Conservation (phyloP, 1,140 invertebrate species). For the Chironomus striatipennis region DNA sequence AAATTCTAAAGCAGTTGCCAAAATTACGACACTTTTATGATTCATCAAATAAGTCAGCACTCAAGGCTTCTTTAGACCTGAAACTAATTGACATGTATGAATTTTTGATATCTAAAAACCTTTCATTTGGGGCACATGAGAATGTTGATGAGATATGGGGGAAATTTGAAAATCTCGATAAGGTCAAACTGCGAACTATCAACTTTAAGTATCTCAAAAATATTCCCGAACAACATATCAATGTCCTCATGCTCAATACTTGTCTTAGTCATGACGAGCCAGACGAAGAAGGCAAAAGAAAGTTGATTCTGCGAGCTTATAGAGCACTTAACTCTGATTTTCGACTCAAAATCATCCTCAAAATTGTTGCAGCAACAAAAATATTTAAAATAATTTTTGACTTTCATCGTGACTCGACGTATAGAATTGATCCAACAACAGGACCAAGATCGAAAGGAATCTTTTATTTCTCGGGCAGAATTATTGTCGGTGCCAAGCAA, state of each 20-base stretch:
- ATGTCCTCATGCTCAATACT: background rate
- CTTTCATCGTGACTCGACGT: background rate
- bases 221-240: background rate
- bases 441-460: background rate
- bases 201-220: background rate
- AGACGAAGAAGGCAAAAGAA: background rate
- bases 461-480: background rate
- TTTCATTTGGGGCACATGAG: background rate
- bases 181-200: background rate
- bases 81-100: background rate
- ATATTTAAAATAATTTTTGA: background rate
- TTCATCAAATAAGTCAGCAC: background rate
- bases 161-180: background rate
- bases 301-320: background rate
- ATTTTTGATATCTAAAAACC: background rate
- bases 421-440: background rate
- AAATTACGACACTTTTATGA: background rate
- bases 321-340: background rate
- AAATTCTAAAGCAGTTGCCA: background rate
- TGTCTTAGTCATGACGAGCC: background rate
- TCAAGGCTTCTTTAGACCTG: background rate
- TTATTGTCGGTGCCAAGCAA: background rate
- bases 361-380: background rate
- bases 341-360: background rate
- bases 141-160: background rate